Evolutionary conservation across 2,888 invertebrate genomes (phyloP).

Genomic region (Pristionchus entomophagus): DNA sequence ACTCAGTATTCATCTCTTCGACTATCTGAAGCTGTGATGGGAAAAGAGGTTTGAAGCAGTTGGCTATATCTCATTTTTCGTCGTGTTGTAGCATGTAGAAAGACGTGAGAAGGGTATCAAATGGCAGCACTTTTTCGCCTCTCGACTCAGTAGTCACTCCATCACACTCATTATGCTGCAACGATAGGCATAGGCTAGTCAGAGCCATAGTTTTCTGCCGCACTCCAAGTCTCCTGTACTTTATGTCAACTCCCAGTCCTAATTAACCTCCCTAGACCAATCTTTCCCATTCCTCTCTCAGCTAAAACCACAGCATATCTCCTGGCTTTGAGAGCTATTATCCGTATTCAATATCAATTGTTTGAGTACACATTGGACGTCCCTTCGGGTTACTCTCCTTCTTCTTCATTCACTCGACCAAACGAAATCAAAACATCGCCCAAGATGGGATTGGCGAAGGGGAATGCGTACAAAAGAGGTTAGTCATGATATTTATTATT

Average conservation of each 20-base stretch:
- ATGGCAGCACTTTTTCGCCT: background rate
- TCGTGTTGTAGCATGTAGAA: background rate
- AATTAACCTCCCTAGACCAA: background rate
- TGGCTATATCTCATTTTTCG: background rate
- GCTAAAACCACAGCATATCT: no score
- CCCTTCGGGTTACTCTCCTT: conserved; percentile 9
- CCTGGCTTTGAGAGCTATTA: no score
- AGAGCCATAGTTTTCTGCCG: background rate
- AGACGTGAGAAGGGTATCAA: background rate
- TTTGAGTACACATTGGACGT: conserved; percentile 2
- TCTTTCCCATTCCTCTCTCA: background rate
- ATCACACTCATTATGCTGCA: background rate
- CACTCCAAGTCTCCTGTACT: no score
- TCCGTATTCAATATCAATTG: no score
- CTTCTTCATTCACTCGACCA: conserved; percentile 22
- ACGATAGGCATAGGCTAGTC: no score
- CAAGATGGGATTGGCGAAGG: conserved; percentile 17
- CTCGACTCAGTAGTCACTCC: background rate
- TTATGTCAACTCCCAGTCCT: no score
- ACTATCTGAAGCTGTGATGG: background rate
- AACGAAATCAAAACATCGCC: background rate
- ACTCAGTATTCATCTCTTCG: background rate
- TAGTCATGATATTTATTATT: no score
- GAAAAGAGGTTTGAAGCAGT: conserved; percentile 6
- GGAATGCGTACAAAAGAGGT: conserved; percentile 16